Evolutionary conservation across 2,113 vertebrate species (phyloP), one percentile per base, ranked within the genome.

Genomic region (Leucopternis melanops): DNA sequence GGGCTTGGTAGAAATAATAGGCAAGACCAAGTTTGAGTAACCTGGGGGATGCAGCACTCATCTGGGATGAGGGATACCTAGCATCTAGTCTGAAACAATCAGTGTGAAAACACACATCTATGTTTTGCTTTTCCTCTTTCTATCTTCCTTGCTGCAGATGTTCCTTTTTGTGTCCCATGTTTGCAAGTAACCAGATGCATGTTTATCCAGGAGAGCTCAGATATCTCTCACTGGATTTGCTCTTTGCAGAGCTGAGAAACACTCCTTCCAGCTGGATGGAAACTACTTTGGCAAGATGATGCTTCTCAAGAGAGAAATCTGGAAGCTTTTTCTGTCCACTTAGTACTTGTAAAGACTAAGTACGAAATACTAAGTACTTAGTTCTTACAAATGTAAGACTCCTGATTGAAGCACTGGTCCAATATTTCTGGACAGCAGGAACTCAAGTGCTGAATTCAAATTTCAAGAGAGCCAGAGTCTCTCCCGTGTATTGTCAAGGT

Each of bases 401-500:
- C 34, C 27, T 52, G 14, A 25, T 2, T 52, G 44, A 83, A 95
- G 36, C 42, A 27, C 6, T 23, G 16, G 12, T 47, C 26, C 7
- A 52, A 2, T 79, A 29, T n/a, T 36, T 69, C 52, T 52, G 32
- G 18, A 49, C 71, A 9, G 23, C 57, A 95, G 65, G 22, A 89
- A 38, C 13, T 88, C 20, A 22, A 87, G 89, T 16, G 29, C 26
- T 84, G 73, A 67, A 91, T 74, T 89, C 23, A 61, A 50, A 63
- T 61, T 75, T 75, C 40, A 75, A 57, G 57, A 87, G 18, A 71
- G 1, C 1, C 19, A 23, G 34, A 54, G 17, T 27, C 14, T 42
- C 4, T 81, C 7, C 26, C 0, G 0, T 5, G 10, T 34, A 6
- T 29, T 61, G 13, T 52, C 50, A 61, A 58, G 5, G 6, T 82